Percentiles rank a stretch among this genome's conserved stretches.
Conservation (phyloP, 2,797 vertebrate species). For the Emydoidea blandingii region DNA sequence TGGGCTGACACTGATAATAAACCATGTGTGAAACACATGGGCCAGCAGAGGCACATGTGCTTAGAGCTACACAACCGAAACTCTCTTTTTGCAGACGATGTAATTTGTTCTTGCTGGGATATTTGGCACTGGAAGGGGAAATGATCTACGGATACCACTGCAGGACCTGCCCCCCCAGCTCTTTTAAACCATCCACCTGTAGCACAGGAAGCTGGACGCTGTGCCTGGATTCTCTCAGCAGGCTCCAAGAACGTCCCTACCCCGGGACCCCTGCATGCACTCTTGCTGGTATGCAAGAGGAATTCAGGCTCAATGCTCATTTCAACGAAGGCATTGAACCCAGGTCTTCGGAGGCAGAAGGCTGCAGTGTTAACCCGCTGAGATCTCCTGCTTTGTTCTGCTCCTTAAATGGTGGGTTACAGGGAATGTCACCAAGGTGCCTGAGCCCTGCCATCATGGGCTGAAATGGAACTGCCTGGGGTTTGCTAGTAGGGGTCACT, state of each 20-base stretch:
- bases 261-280: background rate
- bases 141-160: background rate
- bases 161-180: background rate
- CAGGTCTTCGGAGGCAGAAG: background rate
- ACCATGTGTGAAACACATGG: fast-evolving
- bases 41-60: fast-evolving
- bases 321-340: background rate
- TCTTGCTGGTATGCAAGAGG: background rate
- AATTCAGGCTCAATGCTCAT: background rate
- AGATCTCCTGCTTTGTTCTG: background rate
- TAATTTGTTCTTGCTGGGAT: fast-evolving
- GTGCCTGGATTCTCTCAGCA: fast-evolving
- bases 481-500: background rate
- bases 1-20: fast-evolving
- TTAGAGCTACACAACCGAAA: background rate
- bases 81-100: background rate
- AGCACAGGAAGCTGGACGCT: fast-evolving
- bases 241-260: background rate
- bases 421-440: background rate
- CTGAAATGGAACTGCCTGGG: background rate
- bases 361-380: background rate
- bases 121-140: background rate
- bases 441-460: background rate
- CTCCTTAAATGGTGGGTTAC: background rate
- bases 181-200: background rate